Evolutionary conservation across 2,797 vertebrate species (phyloP), one percentile per base, ranked within the genome.

Genomic region (Betta splendens): DNA sequence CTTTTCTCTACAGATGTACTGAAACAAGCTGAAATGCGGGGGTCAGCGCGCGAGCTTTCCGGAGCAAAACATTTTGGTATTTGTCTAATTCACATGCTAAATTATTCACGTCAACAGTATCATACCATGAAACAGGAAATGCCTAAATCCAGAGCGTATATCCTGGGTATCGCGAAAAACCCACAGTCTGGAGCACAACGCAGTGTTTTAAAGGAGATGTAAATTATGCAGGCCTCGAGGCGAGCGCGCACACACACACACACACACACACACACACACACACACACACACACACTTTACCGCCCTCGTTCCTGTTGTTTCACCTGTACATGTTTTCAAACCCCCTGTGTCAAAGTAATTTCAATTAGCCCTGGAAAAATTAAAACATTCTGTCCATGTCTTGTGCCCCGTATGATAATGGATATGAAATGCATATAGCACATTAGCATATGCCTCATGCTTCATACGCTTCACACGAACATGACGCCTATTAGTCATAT

Each of bases 171-270:
- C 1, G 32, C 15, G n/a, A 11, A 39, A 9, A 32, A 22, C 16
- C 21, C 1, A 16, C 42, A 22, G 25, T 66, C 23, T 44, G 23
- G 64, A 81, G 60, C 49, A 66, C 64, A 82, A 64, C 35, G 31
- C 61, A 68, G 69, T 65, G 70, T 74, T 76, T 76, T 77, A 33
- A 71, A 71, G 70, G 42, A 53, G 39, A 64, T 67, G 56, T 49
- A 72, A 83, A 81, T 77, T 70, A 77, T 61, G 31, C 47, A 54
- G 52, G 56, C 83, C 79, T 79, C 29, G 21, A 64, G 86, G 76
- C 61, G 42, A 56, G 56, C 60, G 61, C 15, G 8, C n/a, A n/a
- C n/a, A n/a, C n/a, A n/a, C n/a, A n/a, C n/a, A n/a, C n/a, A n/a
- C n/a, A n/a, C n/a, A n/a, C n/a, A n/a, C n/a, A n/a, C n/a, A n/a